Evolutionary conservation across 2,113 vertebrate genomes (phyloP).

Genomic region (Colistium nudipinnis): DNA sequence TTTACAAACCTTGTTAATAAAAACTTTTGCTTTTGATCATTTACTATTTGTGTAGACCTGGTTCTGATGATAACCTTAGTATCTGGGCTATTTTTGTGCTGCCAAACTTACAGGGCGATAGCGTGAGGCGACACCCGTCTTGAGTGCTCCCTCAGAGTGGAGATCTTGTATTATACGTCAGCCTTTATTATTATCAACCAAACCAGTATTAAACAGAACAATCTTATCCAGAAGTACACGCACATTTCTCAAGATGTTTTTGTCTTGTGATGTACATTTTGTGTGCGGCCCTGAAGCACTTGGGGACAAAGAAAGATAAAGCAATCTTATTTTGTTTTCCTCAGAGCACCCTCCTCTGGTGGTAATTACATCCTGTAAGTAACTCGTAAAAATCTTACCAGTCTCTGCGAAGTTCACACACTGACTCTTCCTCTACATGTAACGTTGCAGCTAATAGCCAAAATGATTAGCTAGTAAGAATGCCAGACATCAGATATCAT

Average conservation of each 20-base stretch:
- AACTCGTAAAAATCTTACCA: slow-evolving; percentile 7
- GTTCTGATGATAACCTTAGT: not conserved
- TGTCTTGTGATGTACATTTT: slow-evolving; percentile 3
- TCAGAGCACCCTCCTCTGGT: slow-evolving; percentile 31
- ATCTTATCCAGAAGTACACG: not conserved
- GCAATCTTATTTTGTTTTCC: slow-evolving; percentile 29
- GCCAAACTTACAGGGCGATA: not conserved
- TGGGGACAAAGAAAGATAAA: slow-evolving; percentile 30
- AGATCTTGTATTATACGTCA: not conserved
- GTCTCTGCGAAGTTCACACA: slow-evolving; percentile 15
- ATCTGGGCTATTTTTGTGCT: too few species aligned
- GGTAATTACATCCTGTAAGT: slow-evolving; percentile 37
- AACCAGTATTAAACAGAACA: not conserved
- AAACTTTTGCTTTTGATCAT: not conserved
- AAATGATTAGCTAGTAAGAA: slow-evolving; percentile 57
- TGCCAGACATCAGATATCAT: slow-evolving; percentile 35
- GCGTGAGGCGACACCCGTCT: not conserved
- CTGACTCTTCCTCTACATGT: slow-evolving; percentile 1
- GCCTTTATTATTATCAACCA: slow-evolving; percentile 13
- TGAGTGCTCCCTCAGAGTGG: not conserved
- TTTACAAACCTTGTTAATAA: too few species aligned
- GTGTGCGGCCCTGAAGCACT: not conserved
- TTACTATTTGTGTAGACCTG: not conserved
- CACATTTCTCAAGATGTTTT: slow-evolving; percentile 31
- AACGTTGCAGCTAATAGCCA: slow-evolving; percentile 41